A percentile compares a stretch with the other conserved stretches of the same genome.
phyloP scores from a whole-genome alignment of 1,140 invertebrate genomes.

The Drosophila jambulina region DNA sequence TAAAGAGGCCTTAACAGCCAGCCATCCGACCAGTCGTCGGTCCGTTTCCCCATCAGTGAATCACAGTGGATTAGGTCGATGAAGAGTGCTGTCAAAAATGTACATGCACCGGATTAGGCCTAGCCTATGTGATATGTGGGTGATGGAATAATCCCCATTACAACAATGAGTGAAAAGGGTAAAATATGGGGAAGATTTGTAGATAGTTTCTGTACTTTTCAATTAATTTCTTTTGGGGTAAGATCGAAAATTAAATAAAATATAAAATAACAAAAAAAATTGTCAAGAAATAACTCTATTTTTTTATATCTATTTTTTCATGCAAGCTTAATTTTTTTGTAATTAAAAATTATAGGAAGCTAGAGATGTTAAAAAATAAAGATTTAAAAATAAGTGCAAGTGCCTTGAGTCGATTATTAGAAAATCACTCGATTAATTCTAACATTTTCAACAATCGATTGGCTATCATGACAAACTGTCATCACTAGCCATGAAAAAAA shows the following conservation, averaged over 20 bases:
- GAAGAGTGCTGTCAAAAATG: slow-evolving; percentile 33
- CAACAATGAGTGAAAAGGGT: not conserved
- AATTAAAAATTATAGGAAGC: not conserved
- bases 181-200: not conserved
- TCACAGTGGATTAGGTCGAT: slow-evolving; percentile 52
- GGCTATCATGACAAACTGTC: not conserved
- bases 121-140: slow-evolving; percentile 15
- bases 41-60: slow-evolving; percentile 36
- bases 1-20: slow-evolving; percentile 74
- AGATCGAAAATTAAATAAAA: too few species aligned
- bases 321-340: not conserved
- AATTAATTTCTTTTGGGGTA: not conserved
- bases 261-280: too few species aligned
- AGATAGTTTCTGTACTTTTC: not conserved
- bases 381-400: not conserved
- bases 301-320: too few species aligned
- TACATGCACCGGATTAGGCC: slow-evolving; percentile 23
- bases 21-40: slow-evolving; percentile 43
- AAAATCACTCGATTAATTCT: not conserved
- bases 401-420: not conserved
- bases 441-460: not conserved
- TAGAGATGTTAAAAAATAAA: not conserved
- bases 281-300: too few species aligned
- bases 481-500: not conserved
- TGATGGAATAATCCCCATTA: not conserved